phyloP scores from a whole-genome alignment of 2,888 invertebrate species.

The Spisula solida region DNA sequence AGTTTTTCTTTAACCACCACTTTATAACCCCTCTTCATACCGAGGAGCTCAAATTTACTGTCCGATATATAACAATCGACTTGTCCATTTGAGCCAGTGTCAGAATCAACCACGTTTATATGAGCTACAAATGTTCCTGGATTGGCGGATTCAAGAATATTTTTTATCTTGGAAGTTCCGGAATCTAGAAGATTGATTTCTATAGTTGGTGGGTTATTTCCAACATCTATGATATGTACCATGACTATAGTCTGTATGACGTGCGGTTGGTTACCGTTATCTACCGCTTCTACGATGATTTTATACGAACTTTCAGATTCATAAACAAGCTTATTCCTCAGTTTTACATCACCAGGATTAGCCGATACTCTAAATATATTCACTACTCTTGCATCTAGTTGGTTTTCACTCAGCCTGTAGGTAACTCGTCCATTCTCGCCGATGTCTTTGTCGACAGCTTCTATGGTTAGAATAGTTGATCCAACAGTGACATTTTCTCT shows the following conservation, averaged over 20 bases:
- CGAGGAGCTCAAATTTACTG: conserved; percentile 63
- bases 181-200: conserved; percentile 68
- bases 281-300: conserved; percentile 69
- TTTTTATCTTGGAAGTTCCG: conserved; percentile 64
- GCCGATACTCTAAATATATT: conserved; percentile 65
- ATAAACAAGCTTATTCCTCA: conserved; percentile 65
- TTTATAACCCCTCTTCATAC: conserved; percentile 68
- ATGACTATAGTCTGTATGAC: conserved; percentile 67
- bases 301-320: conserved; percentile 66
- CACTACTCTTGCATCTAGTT: conserved; percentile 63
- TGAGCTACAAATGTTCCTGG: conserved; percentile 73
- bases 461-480: conserved; percentile 88
- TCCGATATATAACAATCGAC: conserved; percentile 68
- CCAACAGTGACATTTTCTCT: conserved; percentile 75
- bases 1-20: conserved; percentile 65
- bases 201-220: conserved; percentile 95
- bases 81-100: conserved; percentile 76
- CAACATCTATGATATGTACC: conserved; percentile 92
- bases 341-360: conserved; percentile 67
- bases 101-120: conserved; percentile 70
- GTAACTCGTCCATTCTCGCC: conserved; percentile 91
- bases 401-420: conserved; percentile 86
- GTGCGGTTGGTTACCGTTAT: conserved; percentile 70
- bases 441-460: conserved; percentile 94
- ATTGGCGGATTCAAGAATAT: conserved; percentile 66